phyloP scores from a whole-genome alignment of 2,888 invertebrate species.

The Phengaris arion region DNA sequence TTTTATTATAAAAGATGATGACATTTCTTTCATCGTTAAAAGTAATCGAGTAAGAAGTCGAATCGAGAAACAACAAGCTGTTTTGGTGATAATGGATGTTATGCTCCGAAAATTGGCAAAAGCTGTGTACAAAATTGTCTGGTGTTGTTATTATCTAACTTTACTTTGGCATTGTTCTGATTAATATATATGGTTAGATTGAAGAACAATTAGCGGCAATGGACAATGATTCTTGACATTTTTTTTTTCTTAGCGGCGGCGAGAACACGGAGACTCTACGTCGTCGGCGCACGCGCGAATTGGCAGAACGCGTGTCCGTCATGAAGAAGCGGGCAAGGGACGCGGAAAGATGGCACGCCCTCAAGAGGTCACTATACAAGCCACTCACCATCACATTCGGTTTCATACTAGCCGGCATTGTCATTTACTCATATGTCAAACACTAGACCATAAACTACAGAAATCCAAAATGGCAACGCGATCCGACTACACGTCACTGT shows the following conservation, averaged over 20 bases:
- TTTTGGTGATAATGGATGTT: too few relatives aligned
- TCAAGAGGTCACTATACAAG: conserved; percentile 89
- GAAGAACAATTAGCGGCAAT: too few relatives aligned
- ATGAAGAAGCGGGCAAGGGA: conserved; percentile 85
- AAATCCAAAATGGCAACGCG: neutral
- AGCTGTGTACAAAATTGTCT: too few relatives aligned
- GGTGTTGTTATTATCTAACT: too few relatives aligned
- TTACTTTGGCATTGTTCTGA: too few relatives aligned
- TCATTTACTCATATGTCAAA: conserved; percentile 80
- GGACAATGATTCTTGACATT: neutral
- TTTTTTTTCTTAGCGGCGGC: conserved; percentile 34
- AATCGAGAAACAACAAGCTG: too few relatives aligned
- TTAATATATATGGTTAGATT: too few relatives aligned
- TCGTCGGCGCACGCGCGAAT: conserved; percentile 53
- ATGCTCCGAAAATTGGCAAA: too few relatives aligned
- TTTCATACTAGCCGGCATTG: conserved; percentile 82
- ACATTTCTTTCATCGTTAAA: too few relatives aligned
- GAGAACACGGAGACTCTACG: conserved; percentile 48
- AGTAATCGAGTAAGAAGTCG: too few relatives aligned
- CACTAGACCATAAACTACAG: conserved; percentile 49
- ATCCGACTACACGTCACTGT: neutral
- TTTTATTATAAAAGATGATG: too few relatives aligned
- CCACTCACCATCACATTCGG: conserved; percentile 86
- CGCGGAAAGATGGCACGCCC: conserved; percentile 84
- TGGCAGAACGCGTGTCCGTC: conserved; percentile 58